Evolutionary conservation across 2,888 invertebrate genomes (phyloP), one percentile per base, ranked within the genome.

Genomic region (Pandemis cinnamomeana): DNA sequence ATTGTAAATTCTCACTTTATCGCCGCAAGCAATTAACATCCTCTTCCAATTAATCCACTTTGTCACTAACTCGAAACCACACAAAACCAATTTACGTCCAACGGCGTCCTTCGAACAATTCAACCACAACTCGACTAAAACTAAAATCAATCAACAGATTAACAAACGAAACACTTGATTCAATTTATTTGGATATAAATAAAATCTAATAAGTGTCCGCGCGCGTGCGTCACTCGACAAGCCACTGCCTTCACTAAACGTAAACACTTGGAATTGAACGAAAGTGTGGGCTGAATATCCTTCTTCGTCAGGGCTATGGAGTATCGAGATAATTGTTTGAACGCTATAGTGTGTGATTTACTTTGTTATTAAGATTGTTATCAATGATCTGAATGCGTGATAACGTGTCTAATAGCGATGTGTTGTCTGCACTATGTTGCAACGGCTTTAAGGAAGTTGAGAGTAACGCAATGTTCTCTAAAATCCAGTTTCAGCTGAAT

Each of bases 291-390:
- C 46, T 2, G 15, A 13, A 55, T 58, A 70, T 66, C 70, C 74
- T 74, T 71, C 73, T 70, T 67, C n/a, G 20, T 74, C 71, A 74
- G 74, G 74, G 74, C 62, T 74, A 74, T 58, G 48, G 55, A 51
- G 60, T 70, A 66, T 64, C 42, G 41, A 70, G 73, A 69, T 73
- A 73, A 73, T 73, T 36, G 41, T 6, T 68, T 27, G 68, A 72
- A 55, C 11, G n/a, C n/a, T n/a, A n/a, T n/a, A 62, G 42, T n/a
- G 15, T 42, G 41, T 63, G 41, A 7, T 63, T 15, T 61, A 27
- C 58, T 11, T 58, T 27, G 58, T 58, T 58, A 27, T 58, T 58
- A 58, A 61, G 61, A 61, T 61, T 36, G 61, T 61, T 61, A 61
- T 61, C 61, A 27, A 5, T 58, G 58, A 58, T 58, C 11, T 27